Percentiles rank a stretch among this genome's conserved stretches.
Conservation (phyloP, 2,888 invertebrate species). For the Ganaspis brasiliensis region DNA sequence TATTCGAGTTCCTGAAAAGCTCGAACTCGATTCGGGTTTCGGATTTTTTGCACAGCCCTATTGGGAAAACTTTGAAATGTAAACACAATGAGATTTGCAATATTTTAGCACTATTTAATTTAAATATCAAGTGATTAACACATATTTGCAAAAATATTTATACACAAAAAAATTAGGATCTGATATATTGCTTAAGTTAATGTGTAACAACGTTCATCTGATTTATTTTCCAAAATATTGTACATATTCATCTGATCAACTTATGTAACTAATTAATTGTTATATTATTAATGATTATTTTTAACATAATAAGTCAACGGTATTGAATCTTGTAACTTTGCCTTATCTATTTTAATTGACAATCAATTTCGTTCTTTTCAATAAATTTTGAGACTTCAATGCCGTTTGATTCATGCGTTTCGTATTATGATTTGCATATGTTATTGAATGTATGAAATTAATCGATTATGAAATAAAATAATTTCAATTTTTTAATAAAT, state of each 20-base stretch:
- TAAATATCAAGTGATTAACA: neutral
- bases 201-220: neutral
- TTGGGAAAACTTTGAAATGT: neutral
- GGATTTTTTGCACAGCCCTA: no score
- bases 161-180: neutral
- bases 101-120: neutral
- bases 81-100: neutral
- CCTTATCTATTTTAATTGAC: neutral
- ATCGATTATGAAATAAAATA: neutral
- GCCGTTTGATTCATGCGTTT: neutral
- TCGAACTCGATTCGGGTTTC: no score
- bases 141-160: neutral
- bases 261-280: neutral
- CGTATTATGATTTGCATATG: neutral
- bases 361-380: neutral
- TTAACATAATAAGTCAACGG: neutral
- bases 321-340: neutral
- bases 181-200: neutral
- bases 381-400: neutral
- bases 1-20: no score
- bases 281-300: neutral
- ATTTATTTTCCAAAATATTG: neutral
- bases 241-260: neutral
- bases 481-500: neutral
- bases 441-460: neutral